These are phyloP conservation scores for Antechinus flavipes DNA, from an alignment of 2,113 vertebrate species.

Conservation along the genomic window DNA sequence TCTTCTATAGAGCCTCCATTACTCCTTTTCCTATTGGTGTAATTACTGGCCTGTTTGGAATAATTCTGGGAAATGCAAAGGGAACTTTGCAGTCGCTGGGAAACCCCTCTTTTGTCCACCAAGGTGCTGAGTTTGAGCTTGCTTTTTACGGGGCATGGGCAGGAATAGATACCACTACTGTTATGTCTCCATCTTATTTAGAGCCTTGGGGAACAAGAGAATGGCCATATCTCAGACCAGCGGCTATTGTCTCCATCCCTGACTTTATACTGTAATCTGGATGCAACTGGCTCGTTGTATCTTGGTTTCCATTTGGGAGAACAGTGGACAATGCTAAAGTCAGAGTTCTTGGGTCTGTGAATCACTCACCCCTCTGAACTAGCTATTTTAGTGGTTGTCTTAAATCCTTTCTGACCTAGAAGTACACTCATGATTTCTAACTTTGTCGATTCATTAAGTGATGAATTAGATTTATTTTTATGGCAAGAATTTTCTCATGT, in stretches of 20 bases:
- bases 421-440: neutral
- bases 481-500: slow-evolving; percentile 57
- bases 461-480: slow-evolving; percentile 64
- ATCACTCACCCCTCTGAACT: neutral
- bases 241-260: neutral
- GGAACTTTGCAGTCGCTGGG: slow-evolving; percentile 24
- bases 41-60: slow-evolving; percentile 67
- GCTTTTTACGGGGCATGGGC: slow-evolving; percentile 24
- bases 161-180: slow-evolving; percentile 41
- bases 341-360: neutral
- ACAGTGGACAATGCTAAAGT: neutral
- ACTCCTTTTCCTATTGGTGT: slow-evolving; percentile 54
- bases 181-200: slow-evolving; percentile 63
- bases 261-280: neutral
- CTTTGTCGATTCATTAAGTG: slow-evolving; percentile 60
- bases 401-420: slow-evolving; percentile 48
- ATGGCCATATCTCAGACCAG: neutral
- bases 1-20: slow-evolving; percentile 22
- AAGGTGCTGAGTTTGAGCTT: slow-evolving; percentile 14
- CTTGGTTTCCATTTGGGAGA: slow-evolving; percentile 57
- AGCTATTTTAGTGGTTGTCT: slow-evolving; percentile 51
- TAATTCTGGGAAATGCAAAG: slow-evolving; percentile 14
- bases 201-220: slow-evolving; percentile 45
- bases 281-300: slow-evolving; percentile 1
- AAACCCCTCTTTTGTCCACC: slow-evolving; percentile 40